Evolutionary conservation across 2,797 vertebrate species (phyloP).

Genomic region (Crax fasciolata): DNA sequence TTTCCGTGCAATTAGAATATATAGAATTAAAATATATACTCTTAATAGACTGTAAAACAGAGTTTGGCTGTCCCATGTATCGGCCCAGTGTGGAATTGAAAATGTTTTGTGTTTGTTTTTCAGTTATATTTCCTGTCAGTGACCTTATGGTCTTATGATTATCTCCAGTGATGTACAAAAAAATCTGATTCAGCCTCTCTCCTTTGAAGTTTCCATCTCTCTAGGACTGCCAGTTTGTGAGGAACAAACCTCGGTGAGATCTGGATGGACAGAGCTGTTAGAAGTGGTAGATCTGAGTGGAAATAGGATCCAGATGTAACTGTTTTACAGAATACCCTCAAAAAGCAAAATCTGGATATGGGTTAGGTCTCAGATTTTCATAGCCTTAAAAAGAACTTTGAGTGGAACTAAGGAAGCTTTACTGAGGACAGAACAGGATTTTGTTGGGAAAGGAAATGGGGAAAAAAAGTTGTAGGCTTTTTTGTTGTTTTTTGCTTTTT

Average conservation of each 20-base stretch:
- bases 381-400: not conserved
- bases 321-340: not conserved
- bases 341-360: not conserved
- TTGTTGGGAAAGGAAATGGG: too few relatives aligned
- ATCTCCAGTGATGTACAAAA: not conserved
- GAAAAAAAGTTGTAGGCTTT: too few relatives aligned
- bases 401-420: not conserved
- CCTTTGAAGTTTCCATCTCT: not conserved
- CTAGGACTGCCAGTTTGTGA: not conserved
- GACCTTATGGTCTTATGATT: not conserved
- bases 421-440: too few relatives aligned
- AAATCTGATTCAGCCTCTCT: not conserved
- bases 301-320: not conserved
- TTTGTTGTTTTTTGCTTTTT: not conserved
- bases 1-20: not conserved
- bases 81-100: not conserved
- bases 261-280: not conserved
- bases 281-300: not conserved
- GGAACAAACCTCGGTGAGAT: not conserved
- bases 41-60: not conserved
- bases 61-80: not conserved
- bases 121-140: not conserved
- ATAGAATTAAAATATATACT: not conserved
- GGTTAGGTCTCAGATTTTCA: not conserved
- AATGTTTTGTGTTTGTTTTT: rapidly evolving